Base-by-base conservation (phyloP, 2,888 invertebrate species). In the Sicus ferrugineus region DNA sequence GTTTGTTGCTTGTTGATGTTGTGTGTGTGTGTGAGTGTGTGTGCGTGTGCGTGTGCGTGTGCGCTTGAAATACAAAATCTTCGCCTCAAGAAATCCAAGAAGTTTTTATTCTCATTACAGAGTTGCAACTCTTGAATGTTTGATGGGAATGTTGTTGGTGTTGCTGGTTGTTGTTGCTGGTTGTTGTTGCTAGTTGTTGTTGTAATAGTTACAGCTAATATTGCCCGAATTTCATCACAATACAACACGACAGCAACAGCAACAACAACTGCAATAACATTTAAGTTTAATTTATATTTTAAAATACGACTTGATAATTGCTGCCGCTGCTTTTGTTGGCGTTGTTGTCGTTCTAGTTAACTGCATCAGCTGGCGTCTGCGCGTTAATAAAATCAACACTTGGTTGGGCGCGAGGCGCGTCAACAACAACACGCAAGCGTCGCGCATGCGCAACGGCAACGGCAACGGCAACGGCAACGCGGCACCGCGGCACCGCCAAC, bases 221-320 rank as follows among this genome's bases (percentile, higher is more conserved):
- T n/a, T n/a, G n/a, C n/a, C n/a, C n/a, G n/a, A n/a, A n/a, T n/a
- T n/a, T n/a, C n/a, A n/a, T n/a, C n/a, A n/a, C n/a, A n/a, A n/a
- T n/a, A n/a, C n/a, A n/a, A n/a, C n/a, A 52, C 68, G 19, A 67
- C 58, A 67, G 9, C 46, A 46, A 46, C 46, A 46, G 19, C 46
- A 46, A 46, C 46, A 38, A 38, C 74, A 76, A 74, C 74, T 74
- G 74, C 77, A 74, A 72, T 46, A 52, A 21, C 62, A 54, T n/a
- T n/a, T n/a, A n/a, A 14, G 30, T 54, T n/a, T n/a, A n/a, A n/a
- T n/a, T n/a, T n/a, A n/a, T n/a, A n/a, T n/a, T n/a, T n/a, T n/a
- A n/a, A n/a, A n/a, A n/a, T n/a, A n/a, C n/a, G n/a, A n/a, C n/a
- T n/a, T n/a, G n/a, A n/a, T n/a, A 38, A n/a, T n/a, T n/a, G n/a